Percentiles rank a stretch among this genome's conserved stretches.
Conservation (phyloP, 1,140 invertebrate species). For the Pristionchus pacificus region DNA sequence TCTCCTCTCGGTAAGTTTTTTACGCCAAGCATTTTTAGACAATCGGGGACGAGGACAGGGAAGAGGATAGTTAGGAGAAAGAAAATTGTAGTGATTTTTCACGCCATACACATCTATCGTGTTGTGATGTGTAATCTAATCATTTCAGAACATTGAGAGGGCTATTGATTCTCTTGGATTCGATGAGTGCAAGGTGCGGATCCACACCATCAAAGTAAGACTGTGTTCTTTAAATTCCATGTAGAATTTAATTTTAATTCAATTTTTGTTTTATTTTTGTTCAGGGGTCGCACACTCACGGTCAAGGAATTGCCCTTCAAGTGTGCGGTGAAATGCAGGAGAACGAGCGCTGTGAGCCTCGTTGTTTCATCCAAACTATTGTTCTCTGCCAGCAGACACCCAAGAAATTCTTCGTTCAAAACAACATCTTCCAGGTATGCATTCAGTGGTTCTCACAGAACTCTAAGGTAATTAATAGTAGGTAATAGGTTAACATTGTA, state of each 20-base stretch:
- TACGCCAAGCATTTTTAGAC: too few species aligned
- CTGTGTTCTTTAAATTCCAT: too few species aligned
- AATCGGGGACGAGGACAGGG: too few species aligned
- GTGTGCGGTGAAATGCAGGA: slow-evolving; percentile 20
- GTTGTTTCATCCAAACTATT: slow-evolving; percentile 29
- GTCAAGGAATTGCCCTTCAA: slow-evolving; percentile 11
- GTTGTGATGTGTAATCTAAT: too few species aligned
- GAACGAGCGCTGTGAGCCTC: background rate
- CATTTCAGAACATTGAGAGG: slow-evolving; percentile 25
- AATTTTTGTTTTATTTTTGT: background rate
- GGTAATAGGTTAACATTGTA: too few species aligned
- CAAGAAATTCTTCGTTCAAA: slow-evolving; percentile 32
- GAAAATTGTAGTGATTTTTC: too few species aligned
- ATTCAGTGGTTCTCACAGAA: slow-evolving; percentile 8
- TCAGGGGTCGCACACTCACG: slow-evolving; percentile 6
- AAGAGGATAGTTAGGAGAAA: too few species aligned
- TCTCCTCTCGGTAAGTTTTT: too few species aligned
- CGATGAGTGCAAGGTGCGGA: slow-evolving; percentile 9
- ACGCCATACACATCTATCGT: too few species aligned
- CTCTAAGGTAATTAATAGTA: too few species aligned
- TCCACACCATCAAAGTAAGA: slow-evolving; percentile 25
- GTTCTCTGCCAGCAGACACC: slow-evolving; percentile 22
- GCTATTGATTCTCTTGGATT: slow-evolving; percentile 7
- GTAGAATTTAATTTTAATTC: too few species aligned
- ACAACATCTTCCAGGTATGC: slow-evolving; percentile 18